Evolutionary conservation across 2,888 invertebrate genomes (phyloP), one percentile per base, ranked within the genome.

Genomic region (Bugula neritina): DNA sequence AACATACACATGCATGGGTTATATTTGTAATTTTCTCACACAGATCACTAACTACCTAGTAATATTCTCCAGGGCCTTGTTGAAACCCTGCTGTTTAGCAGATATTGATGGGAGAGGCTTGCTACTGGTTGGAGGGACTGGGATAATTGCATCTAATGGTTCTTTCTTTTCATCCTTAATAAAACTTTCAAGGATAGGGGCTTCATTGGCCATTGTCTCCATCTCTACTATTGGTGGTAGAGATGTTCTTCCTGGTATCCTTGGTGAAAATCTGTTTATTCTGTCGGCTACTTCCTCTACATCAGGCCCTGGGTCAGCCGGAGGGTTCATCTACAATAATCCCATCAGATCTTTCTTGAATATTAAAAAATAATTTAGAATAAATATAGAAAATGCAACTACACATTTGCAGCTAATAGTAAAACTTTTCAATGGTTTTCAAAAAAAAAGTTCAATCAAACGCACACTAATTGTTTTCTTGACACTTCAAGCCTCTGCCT

Each of bases 31-130:
- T n/a, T n/a, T n/a, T n/a, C n/a, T n/a, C n/a, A n/a, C n/a, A n/a
- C n/a, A n/a, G n/a, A n/a, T n/a, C n/a, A 63, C n/a, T 55, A 55
- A 63, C 21, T 63, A 63, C 63, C 63, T 27, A 31, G 63, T 63
- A 27, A 63, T 63, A 31, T 63, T 63, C 25, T 63, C 63, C 31
- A 63, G 31, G 31, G 63, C 63, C 31, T 63, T 63, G 31, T 34
- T 63, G 31, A 63, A 63, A 63, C 63, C 31, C 27, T 63, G 10
- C 27, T 63, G 63, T 63, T 63, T 63, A 63, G 63, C 13, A 63
- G 63, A 25, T 13, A 63, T 63, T 25, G 63, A 27, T 25, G 63
- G 63, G 5, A 63, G 63, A 63, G 63, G 34, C n/a, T 63, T 63
- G 17, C 10, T 29, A 13, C n/a, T n/a, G 10, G 2, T 43, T 43